phyloP scores from a whole-genome alignment of 2,797 vertebrate genomes.

The Setipinna tenuifilis region DNA sequence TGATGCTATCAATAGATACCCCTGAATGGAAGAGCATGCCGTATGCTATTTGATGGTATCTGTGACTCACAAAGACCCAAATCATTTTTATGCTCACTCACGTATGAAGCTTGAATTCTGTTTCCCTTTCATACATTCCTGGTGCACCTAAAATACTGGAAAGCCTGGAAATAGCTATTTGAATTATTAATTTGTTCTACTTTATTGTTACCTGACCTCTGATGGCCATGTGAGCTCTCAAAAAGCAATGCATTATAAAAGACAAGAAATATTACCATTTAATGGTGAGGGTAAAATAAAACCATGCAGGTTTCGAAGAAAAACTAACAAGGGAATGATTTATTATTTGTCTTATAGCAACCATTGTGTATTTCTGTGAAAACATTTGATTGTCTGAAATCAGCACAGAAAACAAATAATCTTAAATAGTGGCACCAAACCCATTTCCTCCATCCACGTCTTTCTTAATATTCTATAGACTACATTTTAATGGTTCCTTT shows the following conservation, averaged over 20 bases:
- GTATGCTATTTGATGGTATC: neutral
- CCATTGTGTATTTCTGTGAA: neutral
- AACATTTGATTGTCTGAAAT: neutral
- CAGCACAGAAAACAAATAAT: neutral
- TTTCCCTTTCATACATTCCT: slow-evolving; percentile 9
- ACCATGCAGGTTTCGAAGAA: neutral
- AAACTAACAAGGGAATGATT: neutral
- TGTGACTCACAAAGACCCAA: neutral
- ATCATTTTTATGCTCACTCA: neutral
- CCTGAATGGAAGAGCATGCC: neutral
- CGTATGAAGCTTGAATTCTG: neutral
- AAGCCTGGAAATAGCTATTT: slow-evolving; percentile 13
- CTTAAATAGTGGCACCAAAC: neutral
- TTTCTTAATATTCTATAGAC: neutral
- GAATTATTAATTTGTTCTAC: slow-evolving; percentile 9
- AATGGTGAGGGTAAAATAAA: neutral
- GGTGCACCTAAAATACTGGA: neutral
- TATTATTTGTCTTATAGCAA: neutral
- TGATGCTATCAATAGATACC: neutral
- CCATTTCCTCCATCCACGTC: neutral
- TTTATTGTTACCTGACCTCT: slow-evolving; percentile 4
- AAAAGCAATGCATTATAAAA: neutral
- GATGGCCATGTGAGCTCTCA: neutral
- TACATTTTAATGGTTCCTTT: neutral
- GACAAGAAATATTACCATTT: neutral